Percentiles rank a stretch among this genome's conserved stretches.
These are phyloP conservation scores for Chrysolina haemoptera DNA, from an alignment of 2,888 invertebrate species.

Conservation along the genomic window DNA sequence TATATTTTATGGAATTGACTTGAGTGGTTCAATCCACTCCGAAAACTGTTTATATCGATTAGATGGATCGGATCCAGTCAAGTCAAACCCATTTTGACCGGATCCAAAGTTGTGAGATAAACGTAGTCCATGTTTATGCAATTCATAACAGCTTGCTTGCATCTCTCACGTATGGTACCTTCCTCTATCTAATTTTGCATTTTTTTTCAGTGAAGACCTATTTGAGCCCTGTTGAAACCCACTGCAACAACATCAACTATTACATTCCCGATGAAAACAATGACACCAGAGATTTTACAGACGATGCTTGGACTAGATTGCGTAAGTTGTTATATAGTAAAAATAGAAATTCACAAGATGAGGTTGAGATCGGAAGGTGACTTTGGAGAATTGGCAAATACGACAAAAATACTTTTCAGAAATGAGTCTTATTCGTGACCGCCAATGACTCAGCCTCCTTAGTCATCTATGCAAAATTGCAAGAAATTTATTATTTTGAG, in stretches of 20 bases:
- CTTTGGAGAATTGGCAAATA: neutral
- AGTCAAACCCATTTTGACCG: too few relatives aligned
- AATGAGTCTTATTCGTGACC: too few relatives aligned
- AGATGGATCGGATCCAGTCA: too few relatives aligned
- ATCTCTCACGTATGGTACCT: neutral
- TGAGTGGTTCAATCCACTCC: too few relatives aligned
- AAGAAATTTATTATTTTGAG: too few relatives aligned
- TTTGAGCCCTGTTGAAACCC: slow-evolving; percentile 93
- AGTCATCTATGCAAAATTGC: too few relatives aligned
- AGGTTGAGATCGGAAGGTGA: neutral
- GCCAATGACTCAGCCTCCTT: too few relatives aligned
- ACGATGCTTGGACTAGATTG: slow-evolving; percentile 87
- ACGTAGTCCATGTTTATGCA: too few relatives aligned
- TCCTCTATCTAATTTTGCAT: neutral
- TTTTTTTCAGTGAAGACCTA: slow-evolving; percentile 85
- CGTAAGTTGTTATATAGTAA: slow-evolving; percentile 75
- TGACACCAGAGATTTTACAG: slow-evolving; percentile 83
- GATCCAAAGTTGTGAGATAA: too few relatives aligned
- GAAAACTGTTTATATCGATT: too few relatives aligned
- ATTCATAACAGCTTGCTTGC: neutral
- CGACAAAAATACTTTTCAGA: neutral
- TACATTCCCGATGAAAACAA: slow-evolving; percentile 92
- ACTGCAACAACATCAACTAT: slow-evolving; percentile 95
- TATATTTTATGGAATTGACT: too few relatives aligned
- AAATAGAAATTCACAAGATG: neutral